Evolutionary conservation across 2,888 invertebrate genomes (phyloP), one percentile per base, ranked within the genome.

Genomic region (Clistopyga incitator): DNA sequence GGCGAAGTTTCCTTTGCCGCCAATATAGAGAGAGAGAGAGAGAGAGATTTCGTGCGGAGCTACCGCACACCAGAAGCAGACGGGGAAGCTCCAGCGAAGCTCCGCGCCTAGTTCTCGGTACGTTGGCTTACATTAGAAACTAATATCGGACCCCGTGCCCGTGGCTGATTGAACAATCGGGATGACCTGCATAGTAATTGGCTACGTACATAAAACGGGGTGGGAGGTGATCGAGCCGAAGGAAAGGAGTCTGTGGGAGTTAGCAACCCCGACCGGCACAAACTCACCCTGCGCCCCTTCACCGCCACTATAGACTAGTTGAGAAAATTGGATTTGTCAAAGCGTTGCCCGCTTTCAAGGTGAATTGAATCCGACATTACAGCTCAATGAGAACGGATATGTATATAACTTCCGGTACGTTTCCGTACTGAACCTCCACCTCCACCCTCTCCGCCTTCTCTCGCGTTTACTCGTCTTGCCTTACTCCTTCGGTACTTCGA

Each of bases 181-280:
- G 82, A 83, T 83, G 82, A 83, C 82, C 82, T 76, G 82, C 82
- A 83, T 83, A 79, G 82, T 83, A 83, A 83, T 83, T 83, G 82
- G 78, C 75, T 83, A 71, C 67, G 82, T 67, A 72, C 79, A 64
- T 67, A 78, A 74, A 82, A 68, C 50, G 71, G 38, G 20, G 29
- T 34, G 18, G 70, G 61, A 59, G 61, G 65, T 34, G 65, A 64
- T 45, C 29, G 70, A 76, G 68, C 10, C 20, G 50, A 15, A 15
- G 68, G 50, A 72, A 77, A 78, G 59, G 56, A 64, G 61, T 38
- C 18, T 71, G 18, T 45, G 64, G 64, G 50, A 70, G 71, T 75
- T 71, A 50, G 70, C 78, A 52, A 72, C 50, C 72, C 52, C 78
- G 64, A 25, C 29, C 59, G 45, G 59, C 23, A 72, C 67, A 68